These are phyloP conservation scores for Sapayoa aenigma DNA, from an alignment of 2,113 vertebrate species.

Conservation along the genomic window DNA sequence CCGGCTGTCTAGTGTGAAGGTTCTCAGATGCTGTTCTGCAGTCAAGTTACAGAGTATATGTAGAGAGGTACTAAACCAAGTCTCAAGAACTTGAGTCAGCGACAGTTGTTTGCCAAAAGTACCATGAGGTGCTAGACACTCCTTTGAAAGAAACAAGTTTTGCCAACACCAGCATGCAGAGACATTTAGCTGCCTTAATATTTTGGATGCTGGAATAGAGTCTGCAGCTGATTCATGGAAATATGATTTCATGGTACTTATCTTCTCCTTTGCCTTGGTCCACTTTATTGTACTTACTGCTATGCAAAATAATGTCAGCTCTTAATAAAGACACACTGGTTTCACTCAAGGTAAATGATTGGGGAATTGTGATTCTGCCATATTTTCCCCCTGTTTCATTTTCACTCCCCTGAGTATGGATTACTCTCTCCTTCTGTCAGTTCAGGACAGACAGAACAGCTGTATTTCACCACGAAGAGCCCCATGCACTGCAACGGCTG, in stretches of 20 bases:
- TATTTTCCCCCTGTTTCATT: background rate
- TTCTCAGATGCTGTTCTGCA: background rate
- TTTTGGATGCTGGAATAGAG: background rate
- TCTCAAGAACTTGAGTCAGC: background rate
- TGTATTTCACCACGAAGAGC: background rate
- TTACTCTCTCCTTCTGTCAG: background rate
- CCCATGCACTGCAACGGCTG: background rate
- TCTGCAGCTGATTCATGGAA: background rate
- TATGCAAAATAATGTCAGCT: background rate
- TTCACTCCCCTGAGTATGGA: background rate
- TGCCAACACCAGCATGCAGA: background rate
- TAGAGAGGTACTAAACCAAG: background rate
- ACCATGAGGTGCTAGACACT: background rate
- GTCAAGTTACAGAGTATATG: background rate
- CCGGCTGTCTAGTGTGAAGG: background rate
- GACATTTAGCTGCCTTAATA: background rate
- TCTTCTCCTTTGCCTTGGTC: background rate
- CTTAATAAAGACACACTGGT: background rate
- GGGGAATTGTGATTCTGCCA: background rate
- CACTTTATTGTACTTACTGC: background rate
- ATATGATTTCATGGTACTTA: background rate
- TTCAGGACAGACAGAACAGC: background rate
- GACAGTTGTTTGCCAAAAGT: background rate
- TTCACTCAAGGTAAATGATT: background rate
- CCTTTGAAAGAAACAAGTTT: background rate